Evolutionary conservation across 37 sponge, comb jelly and placozoan species (phyloP).

Genomic region (Aplysina aerophoba): DNA sequence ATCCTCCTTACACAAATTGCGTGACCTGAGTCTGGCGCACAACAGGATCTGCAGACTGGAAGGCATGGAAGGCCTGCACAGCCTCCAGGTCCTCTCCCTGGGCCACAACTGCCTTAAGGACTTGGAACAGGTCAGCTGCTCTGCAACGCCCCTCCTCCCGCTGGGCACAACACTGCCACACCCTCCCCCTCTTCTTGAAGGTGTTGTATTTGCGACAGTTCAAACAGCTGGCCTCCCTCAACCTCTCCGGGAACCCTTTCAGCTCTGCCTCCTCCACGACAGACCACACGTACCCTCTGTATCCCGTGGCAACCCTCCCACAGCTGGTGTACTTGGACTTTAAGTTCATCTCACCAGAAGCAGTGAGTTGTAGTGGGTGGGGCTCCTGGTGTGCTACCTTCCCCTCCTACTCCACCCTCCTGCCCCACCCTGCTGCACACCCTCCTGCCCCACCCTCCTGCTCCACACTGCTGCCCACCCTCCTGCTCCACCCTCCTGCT

Average conservation of each 20-base stretch:
- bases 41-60: constrained; percentile 72
- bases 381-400: no score
- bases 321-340: constrained; percentile 87
- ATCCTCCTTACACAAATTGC: constrained; percentile 62
- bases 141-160: background rate
- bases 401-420: background rate
- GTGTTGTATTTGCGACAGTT: constrained; percentile 71
- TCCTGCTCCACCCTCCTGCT: background rate
- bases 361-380: constrained; percentile 45
- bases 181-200: background rate
- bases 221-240: constrained; percentile 62
- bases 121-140: constrained; percentile 56
- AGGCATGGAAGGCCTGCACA: constrained; percentile 58
- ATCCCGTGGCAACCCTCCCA: constrained; percentile 74
- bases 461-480: background rate
- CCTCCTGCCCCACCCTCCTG: background rate
- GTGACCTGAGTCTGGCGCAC: constrained; percentile 87
- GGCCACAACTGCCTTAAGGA: constrained; percentile 74
- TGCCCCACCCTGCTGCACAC: background rate
- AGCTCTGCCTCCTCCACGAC: constrained; percentile 35
- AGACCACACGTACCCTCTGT: constrained; percentile 48
- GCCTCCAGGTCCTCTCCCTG: constrained; percentile 86
- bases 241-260: constrained; percentile 75
- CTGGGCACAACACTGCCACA: no score
- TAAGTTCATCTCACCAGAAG: constrained; percentile 61